phyloP scores from a whole-genome alignment of 2,888 invertebrate species.

The Sisyra nigra region DNA sequence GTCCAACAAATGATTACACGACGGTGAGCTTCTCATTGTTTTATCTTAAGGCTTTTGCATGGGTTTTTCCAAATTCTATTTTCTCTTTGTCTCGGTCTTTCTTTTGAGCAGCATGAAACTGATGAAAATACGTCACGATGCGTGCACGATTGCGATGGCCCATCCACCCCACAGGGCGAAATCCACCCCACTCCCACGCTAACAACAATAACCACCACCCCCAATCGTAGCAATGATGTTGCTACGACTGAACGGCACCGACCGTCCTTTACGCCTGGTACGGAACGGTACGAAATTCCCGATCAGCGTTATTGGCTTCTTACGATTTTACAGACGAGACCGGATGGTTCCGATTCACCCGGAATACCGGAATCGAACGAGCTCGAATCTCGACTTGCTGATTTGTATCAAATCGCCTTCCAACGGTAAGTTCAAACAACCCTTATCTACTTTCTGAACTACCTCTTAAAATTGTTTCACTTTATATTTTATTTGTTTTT shows the following conservation, averaged over 20 bases:
- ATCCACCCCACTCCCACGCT: slow-evolving; percentile 30
- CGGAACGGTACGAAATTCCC: slow-evolving; percentile 21
- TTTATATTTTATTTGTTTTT: too few species aligned
- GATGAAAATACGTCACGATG: slow-evolving; percentile 30
- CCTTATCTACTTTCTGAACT: background rate
- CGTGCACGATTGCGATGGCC: slow-evolving; percentile 31
- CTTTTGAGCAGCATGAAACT: slow-evolving; percentile 9
- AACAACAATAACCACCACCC: slow-evolving; percentile 19
- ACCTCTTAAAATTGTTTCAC: slow-evolving; percentile 5
- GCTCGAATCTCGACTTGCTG: slow-evolving; percentile 56
- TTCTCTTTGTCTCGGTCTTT: slow-evolving; percentile 21
- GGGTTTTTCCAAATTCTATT: background rate
- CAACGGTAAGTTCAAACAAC: slow-evolving; percentile 47
- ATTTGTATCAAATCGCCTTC: slow-evolving; percentile 66
- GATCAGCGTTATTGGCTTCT: slow-evolving; percentile 67
- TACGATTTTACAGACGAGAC: slow-evolving; percentile 51
- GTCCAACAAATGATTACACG: slow-evolving; percentile 21
- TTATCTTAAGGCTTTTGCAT: too few species aligned
- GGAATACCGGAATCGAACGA: slow-evolving; percentile 30
- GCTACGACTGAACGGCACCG: slow-evolving; percentile 11
- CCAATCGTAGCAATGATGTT: slow-evolving; percentile 12
- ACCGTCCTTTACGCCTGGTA: background rate
- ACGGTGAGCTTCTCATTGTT: too few species aligned
- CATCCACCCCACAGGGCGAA: slow-evolving; percentile 27
- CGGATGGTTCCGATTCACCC: slow-evolving; percentile 27